These are phyloP conservation scores for Plutomurus gul DNA, from an alignment of 1,140 invertebrate species.

Conservation along the genomic window DNA sequence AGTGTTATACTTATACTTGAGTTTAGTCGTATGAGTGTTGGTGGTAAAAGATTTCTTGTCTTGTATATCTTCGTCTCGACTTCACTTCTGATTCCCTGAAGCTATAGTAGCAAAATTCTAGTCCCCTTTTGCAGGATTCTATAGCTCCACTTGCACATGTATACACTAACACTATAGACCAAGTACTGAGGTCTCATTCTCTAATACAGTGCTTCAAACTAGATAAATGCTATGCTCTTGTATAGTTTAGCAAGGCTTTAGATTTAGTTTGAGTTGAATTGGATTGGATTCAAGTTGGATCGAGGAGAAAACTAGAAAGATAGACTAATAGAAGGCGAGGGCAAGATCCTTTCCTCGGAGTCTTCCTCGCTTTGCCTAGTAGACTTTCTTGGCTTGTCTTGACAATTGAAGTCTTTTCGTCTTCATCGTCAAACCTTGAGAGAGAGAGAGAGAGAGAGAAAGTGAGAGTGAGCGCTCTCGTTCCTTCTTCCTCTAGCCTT, in stretches of 20 bases:
- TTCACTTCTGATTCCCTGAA: slow-evolving; percentile 20
- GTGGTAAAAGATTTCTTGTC: background rate
- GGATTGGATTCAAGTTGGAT: slow-evolving; percentile 13
- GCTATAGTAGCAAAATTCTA: background rate
- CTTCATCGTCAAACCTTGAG: background rate
- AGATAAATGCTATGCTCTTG: background rate
- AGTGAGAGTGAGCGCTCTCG: too few species aligned
- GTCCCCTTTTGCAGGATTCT: background rate
- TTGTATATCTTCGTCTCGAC: background rate
- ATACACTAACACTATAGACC: too few species aligned
- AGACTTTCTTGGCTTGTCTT: too few species aligned
- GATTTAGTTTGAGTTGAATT: slow-evolving; percentile 25
- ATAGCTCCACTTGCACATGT: too few species aligned
- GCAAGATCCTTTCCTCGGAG: background rate
- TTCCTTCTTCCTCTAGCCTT: too few species aligned
- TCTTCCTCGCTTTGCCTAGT: too few species aligned
- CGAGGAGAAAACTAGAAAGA: background rate
- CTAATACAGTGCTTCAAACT: background rate
- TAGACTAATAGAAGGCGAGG: background rate
- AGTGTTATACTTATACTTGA: background rate
- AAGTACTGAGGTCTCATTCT: too few species aligned
- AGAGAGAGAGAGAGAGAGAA: too few species aligned
- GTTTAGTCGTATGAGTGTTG: background rate
- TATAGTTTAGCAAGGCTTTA: background rate
- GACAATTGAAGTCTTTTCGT: background rate